These are phyloP conservation scores for Chelon auratus DNA, from an alignment of 2,797 vertebrate genomes.

Conservation along the genomic window DNA sequence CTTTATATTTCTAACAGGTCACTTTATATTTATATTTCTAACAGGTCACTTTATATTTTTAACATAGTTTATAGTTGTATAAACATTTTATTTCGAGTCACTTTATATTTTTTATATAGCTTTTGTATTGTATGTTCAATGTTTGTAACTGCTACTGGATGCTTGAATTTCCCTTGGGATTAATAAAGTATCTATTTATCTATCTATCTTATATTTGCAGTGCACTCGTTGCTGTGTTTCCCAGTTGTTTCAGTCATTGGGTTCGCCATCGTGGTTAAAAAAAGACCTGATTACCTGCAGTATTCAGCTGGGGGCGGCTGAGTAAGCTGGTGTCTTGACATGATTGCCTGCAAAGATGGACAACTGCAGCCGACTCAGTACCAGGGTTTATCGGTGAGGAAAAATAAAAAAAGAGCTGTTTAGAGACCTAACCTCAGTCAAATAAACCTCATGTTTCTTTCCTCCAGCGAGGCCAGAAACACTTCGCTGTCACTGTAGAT, in stretches of 20 bases:
- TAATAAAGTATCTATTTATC: no score
- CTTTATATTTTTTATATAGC: no score
- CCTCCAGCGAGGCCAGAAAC: slow-evolving; percentile 3
- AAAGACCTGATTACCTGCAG: slow-evolving; percentile 31
- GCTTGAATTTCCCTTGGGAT: no score
- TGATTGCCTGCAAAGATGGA: slow-evolving; percentile 38
- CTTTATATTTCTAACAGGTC: no score
- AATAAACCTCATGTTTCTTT: slow-evolving; percentile 21
- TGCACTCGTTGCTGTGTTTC: background rate
- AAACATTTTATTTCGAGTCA: no score
- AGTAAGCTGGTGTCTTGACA: slow-evolving; percentile 42
- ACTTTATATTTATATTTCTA: no score
- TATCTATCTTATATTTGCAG: no score
- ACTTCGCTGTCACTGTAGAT: slow-evolving; percentile 22
- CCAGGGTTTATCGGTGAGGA: slow-evolving; percentile 3
- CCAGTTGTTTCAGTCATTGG: slow-evolving; percentile 6
- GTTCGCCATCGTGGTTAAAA: background rate
- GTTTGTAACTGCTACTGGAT: no score
- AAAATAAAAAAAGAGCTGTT: background rate
- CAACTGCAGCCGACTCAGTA: slow-evolving; percentile 15
- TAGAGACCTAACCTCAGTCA: slow-evolving; percentile 9
- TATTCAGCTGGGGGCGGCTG: slow-evolving; percentile 36
- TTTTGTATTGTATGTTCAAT: no score
- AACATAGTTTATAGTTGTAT: no score
- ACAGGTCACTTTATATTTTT: no score